Conservation (phyloP, 2,888 invertebrate species). For the Drosophila mulleri region DNA sequence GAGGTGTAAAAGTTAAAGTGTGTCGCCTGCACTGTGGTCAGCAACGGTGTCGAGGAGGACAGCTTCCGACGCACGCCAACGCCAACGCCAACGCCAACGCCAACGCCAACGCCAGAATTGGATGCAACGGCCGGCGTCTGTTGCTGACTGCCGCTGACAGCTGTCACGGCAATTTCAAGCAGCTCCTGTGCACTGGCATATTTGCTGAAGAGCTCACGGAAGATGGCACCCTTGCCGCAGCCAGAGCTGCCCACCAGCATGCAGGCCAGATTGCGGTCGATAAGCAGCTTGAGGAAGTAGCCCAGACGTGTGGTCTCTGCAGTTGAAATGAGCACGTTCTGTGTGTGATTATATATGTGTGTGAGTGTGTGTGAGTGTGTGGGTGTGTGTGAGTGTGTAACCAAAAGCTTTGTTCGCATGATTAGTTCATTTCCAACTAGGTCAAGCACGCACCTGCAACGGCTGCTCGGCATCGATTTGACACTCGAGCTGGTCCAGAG, state of each 20-base stretch:
- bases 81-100: conserved; percentile 4
- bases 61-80: conserved; percentile 83
- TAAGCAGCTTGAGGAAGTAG: conserved; percentile 94
- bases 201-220: conserved; percentile 88
- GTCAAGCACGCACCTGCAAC: conserved; percentile 88
- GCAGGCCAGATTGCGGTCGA: conserved; percentile 92
- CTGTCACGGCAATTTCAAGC: conserved; percentile 88
- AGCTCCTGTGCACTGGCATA: conserved; percentile 74
- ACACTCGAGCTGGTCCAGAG: conserved; percentile 87
- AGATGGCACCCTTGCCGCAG: conserved; percentile 95
- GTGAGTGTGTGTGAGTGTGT: neutral
- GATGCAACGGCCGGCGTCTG: conserved; percentile 15
- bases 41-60: conserved; percentile 83
- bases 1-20: conserved; percentile 96
- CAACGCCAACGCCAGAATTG: conserved; percentile 4
- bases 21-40: conserved; percentile 80
- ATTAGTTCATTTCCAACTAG: conserved; percentile 54
- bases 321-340: conserved; percentile 94
- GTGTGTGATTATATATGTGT: conserved; percentile 10
- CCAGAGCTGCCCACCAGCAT: conserved; percentile 97
- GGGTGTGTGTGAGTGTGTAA: conserved; percentile 18
- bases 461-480: conserved; percentile 91
- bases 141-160: conserved; percentile 86
- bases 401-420: conserved; percentile 42
- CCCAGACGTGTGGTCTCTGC: conserved; percentile 94